Percentiles rank a stretch among this genome's conserved stretches.
phyloP scores from a whole-genome alignment of 64 coral and sea anemone genomes.

The Dendronephthya gigantea region DNA sequence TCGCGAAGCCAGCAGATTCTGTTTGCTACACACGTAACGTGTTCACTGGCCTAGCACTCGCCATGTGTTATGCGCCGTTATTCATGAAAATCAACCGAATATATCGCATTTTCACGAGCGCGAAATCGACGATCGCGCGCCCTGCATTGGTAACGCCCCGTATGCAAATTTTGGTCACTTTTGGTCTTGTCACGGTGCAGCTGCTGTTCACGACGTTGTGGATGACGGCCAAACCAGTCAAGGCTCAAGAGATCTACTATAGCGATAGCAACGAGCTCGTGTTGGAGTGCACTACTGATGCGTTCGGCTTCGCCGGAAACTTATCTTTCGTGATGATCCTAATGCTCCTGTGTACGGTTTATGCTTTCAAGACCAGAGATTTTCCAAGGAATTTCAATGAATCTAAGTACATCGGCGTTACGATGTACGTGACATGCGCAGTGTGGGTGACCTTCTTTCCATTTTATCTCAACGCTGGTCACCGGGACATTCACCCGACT shows the following conservation, averaged over 20 bases:
- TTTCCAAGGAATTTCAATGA: constrained; percentile 51
- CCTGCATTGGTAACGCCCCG: constrained; percentile 38
- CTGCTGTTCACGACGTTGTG: constrained; percentile 21
- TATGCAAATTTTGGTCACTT: constrained; percentile 19
- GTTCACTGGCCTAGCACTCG: constrained; percentile 15
- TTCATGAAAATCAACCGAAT: constrained; percentile 38
- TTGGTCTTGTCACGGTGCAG: constrained; percentile 27
- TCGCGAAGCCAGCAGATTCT: not conserved
- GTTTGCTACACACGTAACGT: constrained; percentile 26
- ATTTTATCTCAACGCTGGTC: constrained; percentile 19
- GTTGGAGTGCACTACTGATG: constrained; percentile 7
- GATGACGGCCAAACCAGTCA: constrained; percentile 12
- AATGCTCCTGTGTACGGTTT: constrained; percentile 19
- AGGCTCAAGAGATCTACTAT: not conserved
- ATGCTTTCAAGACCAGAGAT: constrained; percentile 43
- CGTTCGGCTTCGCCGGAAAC: constrained; percentile 14
- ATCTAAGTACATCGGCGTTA: constrained; percentile 40
- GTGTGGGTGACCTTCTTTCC: constrained; percentile 39
- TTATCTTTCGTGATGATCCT: constrained; percentile 32
- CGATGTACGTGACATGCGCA: constrained; percentile 35
- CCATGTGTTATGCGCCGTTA: constrained; percentile 32
- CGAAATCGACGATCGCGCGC: not conserved
- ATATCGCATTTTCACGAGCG: constrained; percentile 36
- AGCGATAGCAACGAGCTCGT: not conserved
- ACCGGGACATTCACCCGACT: not conserved